Evolutionary conservation across 1,140 invertebrate genomes (phyloP).

Genomic region (Aphaenogaster rudis): DNA sequence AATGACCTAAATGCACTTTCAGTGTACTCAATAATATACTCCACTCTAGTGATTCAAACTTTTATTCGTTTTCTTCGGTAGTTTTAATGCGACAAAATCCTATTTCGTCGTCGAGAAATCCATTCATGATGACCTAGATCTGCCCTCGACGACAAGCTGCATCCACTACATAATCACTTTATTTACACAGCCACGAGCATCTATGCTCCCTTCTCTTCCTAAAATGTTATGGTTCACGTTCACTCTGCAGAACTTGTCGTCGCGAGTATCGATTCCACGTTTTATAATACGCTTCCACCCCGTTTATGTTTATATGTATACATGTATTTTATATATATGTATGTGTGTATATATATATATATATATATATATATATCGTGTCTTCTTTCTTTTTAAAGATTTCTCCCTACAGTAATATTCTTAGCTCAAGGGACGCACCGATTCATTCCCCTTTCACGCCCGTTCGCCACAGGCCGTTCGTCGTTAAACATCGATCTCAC

Average conservation of each 20-base stretch:
- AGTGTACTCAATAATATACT: not conserved
- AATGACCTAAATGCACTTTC: not conserved
- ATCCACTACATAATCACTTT: constrained; percentile 34
- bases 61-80: not conserved
- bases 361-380: not conserved
- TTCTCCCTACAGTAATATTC: constrained; percentile 27
- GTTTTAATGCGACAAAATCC: not conserved
- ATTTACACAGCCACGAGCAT: not conserved
- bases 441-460: not conserved
- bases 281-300: constrained; percentile 27
- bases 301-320: constrained; percentile 1
- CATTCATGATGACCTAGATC: constrained; percentile 31
- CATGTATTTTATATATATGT: not conserved
- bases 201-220: not conserved
- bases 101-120: not conserved
- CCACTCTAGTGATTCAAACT: not conserved
- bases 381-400: constrained; percentile 36
- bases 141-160: constrained; percentile 2
- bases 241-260: not conserved
- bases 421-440: constrained; percentile 35
- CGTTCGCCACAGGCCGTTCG: not conserved
- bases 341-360: not conserved
- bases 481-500: constrained; percentile 26
- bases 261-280: constrained; percentile 28
- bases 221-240: constrained; percentile 37